Evolutionary conservation across 2,113 vertebrate species (phyloP).

Genomic region (Amphiprion percula): DNA sequence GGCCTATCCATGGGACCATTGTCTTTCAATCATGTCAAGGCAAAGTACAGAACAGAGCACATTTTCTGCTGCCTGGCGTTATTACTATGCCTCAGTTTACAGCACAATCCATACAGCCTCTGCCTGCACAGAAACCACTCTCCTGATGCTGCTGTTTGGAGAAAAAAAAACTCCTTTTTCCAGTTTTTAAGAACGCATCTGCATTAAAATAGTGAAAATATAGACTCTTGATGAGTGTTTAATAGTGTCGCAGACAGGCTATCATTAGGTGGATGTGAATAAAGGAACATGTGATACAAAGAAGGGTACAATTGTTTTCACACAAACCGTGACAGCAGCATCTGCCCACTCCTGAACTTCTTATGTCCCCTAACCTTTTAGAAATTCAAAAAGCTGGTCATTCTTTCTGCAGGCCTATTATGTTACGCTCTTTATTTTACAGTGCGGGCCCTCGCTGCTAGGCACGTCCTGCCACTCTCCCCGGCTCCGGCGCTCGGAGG

Average conservation of each 20-base stretch:
- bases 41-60: constrained; percentile 81
- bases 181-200: constrained; percentile 36
- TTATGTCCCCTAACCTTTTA: constrained; percentile 42
- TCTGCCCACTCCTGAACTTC: constrained; percentile 61
- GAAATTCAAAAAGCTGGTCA: constrained; percentile 48
- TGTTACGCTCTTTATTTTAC: constrained; percentile 54
- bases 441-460: constrained; percentile 36
- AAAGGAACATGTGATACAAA: constrained; percentile 34
- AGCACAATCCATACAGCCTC: constrained; percentile 55
- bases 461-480: constrained; percentile 59
- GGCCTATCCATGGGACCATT: constrained; percentile 82
- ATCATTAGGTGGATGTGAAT: constrained; percentile 67
- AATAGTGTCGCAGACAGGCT: constrained; percentile 49
- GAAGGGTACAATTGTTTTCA: constrained; percentile 66
- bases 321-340: constrained; percentile 53
- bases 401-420: constrained; percentile 64
- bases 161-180: constrained; percentile 39
- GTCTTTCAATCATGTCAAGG: constrained; percentile 85
- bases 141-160: constrained; percentile 24
- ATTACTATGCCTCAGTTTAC: constrained; percentile 77
- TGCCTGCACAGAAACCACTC: constrained; percentile 51
- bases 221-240: constrained; percentile 38
- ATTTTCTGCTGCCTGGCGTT: constrained; percentile 78
- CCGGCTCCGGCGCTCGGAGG: constrained; percentile 65
- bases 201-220: constrained; percentile 45